Base-by-base conservation (phyloP, 2,797 vertebrate species). In the Picus viridis region DNA sequence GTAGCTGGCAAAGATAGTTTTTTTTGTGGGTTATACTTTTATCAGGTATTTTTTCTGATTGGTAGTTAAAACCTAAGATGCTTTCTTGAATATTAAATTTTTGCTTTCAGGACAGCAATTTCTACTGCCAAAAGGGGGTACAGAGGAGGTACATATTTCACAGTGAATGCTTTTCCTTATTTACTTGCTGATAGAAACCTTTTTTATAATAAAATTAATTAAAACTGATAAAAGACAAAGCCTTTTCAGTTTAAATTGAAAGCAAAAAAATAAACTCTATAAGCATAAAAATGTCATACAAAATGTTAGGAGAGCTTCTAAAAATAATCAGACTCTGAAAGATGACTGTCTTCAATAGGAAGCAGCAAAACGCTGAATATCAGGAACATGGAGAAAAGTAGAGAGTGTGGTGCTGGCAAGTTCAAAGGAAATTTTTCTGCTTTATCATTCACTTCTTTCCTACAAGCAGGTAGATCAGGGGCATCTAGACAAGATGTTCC, bases 191-290 rank as follows among this genome's bases (percentile, higher is more conserved):
- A 86, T 54, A 89, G 30, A 76, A 81, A 76, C 2, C 7, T 67
- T 77, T 90, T 91, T 85, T 80, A 85, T 54, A 43, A 72, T 53
- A 80, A 89, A 82, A 53, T 15, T 81, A 89, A 85, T 85, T 67
- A 26, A 27, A 27, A 14, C 27, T 53, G 26, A 24, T 53, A 80
- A 53, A 80, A 24, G 19, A 69, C 3, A 71, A 92, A 86, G 15
- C 7, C 14, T 64, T 93, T 86, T 75, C 2, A 57, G 64, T 89
- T 83, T 54, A 77, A 80, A 86, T 3, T 65, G 27, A 87, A 92
- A 78, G 34, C 11, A 90, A 80, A 86, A 23, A 23, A 0, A 2
- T 10, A 81, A 72, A 62, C 3, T 16, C 5, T 11, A 47, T 30
- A 88, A 84, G 75, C 29, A 58, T 51, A 71, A 61, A 57, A 63